Evolutionary conservation across 2,113 vertebrate species (phyloP).

Genomic region (Embiotoca jacksoni): DNA sequence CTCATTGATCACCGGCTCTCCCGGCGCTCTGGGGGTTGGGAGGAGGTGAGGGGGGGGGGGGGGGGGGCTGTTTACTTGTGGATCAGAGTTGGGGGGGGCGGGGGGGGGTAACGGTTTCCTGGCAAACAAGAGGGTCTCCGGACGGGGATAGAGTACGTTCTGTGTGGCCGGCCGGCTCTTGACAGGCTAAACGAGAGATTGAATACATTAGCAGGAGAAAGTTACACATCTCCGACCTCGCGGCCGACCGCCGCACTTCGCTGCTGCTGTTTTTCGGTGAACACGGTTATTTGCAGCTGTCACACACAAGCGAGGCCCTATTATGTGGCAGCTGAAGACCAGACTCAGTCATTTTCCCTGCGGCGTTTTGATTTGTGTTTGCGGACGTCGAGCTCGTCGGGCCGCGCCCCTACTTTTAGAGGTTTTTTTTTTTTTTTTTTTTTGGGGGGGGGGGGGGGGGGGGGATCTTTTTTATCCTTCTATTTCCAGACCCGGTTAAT

Average conservation of each 20-base stretch:
- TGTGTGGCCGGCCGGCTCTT: constrained; percentile 32
- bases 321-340: constrained; percentile 43
- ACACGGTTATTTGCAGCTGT: constrained; percentile 63
- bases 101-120: constrained; percentile 65
- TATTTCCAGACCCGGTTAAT: constrained; percentile 59
- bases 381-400: constrained; percentile 36
- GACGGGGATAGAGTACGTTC: constrained; percentile 44
- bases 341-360: constrained; percentile 50
- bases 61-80: constrained; percentile 3
- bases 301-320: constrained; percentile 50
- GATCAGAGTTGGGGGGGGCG: not conserved
- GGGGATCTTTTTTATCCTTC: constrained; percentile 18
- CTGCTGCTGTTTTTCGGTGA: constrained; percentile 36
- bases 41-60: constrained; percentile 4
- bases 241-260: constrained; percentile 37
- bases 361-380: constrained; percentile 64
- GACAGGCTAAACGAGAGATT: constrained; percentile 46
- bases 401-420: constrained; percentile 3
- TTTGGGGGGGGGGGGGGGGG: not conserved
- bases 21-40: constrained; percentile 36
- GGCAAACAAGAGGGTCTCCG: constrained; percentile 51
- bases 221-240: constrained; percentile 27
- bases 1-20: constrained; percentile 54
- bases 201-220: constrained; percentile 59
- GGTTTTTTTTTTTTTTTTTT: constrained; percentile 26